A percentile compares a stretch with the other conserved stretches of the same genome.
These are phyloP conservation scores for Brachypteracias leptosomus DNA, from an alignment of 2,113 vertebrate species.

Conservation along the genomic window DNA sequence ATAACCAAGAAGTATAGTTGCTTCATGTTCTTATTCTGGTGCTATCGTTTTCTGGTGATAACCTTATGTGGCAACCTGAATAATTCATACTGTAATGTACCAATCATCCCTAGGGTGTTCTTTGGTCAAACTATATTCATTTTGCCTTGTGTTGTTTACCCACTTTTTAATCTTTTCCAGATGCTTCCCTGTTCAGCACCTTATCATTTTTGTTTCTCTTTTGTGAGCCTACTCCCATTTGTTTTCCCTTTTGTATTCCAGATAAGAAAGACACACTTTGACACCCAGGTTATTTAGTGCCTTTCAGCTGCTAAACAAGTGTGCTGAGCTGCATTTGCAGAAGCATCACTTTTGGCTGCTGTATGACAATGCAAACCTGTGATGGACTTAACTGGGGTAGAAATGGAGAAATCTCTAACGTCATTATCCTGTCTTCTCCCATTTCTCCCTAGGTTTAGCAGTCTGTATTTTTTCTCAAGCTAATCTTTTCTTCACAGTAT, in stretches of 20 bases:
- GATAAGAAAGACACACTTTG: neutral
- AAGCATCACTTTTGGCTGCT: neutral
- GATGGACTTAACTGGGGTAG: neutral
- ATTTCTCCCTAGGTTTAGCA: neutral
- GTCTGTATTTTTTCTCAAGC: neutral
- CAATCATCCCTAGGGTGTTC: neutral
- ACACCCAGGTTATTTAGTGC: neutral
- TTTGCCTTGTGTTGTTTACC: constrained; percentile 22
- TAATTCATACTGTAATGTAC: constrained; percentile 10
- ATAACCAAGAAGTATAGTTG: neutral
- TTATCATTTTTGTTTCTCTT: constrained; percentile 22
- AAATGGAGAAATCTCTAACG: neutral
- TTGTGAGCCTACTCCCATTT: constrained; percentile 1
- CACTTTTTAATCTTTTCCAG: neutral
- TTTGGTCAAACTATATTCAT: neutral
- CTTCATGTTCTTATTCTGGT: neutral
- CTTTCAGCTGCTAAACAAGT: neutral
- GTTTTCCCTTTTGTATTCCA: neutral
- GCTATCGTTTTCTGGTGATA: neutral
- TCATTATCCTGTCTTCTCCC: neutral
- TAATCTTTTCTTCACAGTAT: neutral
- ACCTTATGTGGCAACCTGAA: neutral
- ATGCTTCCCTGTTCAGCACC: neutral
- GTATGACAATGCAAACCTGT: neutral
- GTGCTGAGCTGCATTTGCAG: neutral